Evolutionary conservation across 2,113 vertebrate species (phyloP).

Genomic region (Dipodomys ordii): DNA sequence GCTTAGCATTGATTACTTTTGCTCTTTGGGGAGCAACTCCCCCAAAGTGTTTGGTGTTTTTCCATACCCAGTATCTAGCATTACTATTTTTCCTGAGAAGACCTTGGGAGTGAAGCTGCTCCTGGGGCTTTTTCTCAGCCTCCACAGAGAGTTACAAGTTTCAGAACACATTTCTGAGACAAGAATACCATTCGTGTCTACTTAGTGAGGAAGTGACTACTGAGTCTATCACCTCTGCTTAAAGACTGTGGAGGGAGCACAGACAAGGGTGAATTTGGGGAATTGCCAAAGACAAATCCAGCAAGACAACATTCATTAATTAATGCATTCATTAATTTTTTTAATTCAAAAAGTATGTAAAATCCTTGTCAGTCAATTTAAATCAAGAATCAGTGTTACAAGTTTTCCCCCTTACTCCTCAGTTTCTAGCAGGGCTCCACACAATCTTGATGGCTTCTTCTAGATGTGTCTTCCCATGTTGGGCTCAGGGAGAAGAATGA

Average conservation of each 20-base stretch:
- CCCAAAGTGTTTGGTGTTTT: not conserved
- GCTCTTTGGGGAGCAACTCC: too few relatives aligned
- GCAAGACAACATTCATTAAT: not conserved
- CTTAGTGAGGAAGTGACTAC: too few relatives aligned
- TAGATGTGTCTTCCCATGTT: fast-evolving
- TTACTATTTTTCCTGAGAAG: not conserved
- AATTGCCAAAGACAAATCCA: fast-evolving
- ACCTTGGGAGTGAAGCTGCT: too few relatives aligned
- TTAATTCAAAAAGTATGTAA: not conserved
- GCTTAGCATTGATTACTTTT: too few relatives aligned
- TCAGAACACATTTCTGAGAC: fast-evolving
- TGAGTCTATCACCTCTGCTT: not conserved
- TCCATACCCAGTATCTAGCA: not conserved
- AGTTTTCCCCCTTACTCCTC: not conserved
- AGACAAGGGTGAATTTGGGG: not conserved
- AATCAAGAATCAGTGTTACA: not conserved
- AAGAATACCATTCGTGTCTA: too few relatives aligned
- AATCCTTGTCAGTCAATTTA: not conserved
- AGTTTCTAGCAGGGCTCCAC: too few relatives aligned
- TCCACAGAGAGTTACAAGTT: not conserved
- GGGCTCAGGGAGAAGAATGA: not conserved
- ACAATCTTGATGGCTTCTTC: not conserved
- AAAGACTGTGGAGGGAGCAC: not conserved
- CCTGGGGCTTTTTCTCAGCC: not conserved
- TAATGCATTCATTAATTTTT: not conserved